Percentiles rank a stretch among this genome's conserved stretches.
Conservation (phyloP, 92 coral and sea anemone species). For the Zoanthus sociatus region DNA sequence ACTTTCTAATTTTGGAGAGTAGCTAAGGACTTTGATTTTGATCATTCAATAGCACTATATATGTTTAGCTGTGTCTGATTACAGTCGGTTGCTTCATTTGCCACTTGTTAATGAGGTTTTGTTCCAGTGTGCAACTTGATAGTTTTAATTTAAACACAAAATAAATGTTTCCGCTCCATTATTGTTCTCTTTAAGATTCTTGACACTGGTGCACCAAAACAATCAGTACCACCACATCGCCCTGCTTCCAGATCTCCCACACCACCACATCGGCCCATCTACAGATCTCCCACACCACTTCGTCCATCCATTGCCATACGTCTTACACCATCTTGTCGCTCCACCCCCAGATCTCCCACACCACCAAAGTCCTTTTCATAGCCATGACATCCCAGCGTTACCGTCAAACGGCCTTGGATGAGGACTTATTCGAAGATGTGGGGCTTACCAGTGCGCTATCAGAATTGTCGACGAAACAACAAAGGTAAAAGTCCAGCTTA, state of each 20-base stretch:
- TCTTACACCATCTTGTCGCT: neutral
- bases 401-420: neutral
- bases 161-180: too few species aligned
- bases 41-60: neutral
- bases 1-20: neutral
- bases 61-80: neutral
- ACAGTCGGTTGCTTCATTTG: constrained; percentile 5
- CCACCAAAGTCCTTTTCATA: neutral
- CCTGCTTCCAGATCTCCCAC: neutral
- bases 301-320: neutral
- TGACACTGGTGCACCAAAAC: neutral
- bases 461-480: neutral
- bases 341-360: constrained; percentile 2
- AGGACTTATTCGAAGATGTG: neutral
- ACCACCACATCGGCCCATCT: neutral
- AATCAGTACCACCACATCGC: neutral
- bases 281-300: constrained; percentile 2
- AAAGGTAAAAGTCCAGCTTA: constrained; percentile 1
- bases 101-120: constrained; percentile 4
- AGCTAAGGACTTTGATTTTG: neutral
- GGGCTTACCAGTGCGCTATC: neutral
- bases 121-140: neutral
- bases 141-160: too few species aligned
- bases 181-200: neutral
- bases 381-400: neutral